phyloP scores from a whole-genome alignment of 2,888 invertebrate species.

The Andrena praecox region DNA sequence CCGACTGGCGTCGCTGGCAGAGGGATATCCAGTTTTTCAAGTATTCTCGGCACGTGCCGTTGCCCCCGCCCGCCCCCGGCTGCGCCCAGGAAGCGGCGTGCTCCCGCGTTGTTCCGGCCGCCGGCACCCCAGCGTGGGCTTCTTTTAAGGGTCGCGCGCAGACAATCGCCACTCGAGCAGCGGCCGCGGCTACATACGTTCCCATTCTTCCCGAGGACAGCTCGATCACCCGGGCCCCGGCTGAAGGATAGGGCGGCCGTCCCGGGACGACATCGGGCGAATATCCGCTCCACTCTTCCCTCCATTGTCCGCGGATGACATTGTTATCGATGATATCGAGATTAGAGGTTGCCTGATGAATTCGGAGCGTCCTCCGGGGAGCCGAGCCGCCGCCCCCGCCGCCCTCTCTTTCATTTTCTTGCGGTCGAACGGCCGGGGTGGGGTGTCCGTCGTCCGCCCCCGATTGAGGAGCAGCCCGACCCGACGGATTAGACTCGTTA shows the following conservation, averaged over 20 bases:
- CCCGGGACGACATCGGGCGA: neutral
- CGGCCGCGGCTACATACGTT: neutral
- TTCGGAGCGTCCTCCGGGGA: conserved; percentile 63
- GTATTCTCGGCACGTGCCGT: conserved; percentile 80
- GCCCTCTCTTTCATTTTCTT: conserved; percentile 48
- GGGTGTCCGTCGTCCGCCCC: conserved; percentile 24
- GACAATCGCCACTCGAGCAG: conserved; percentile 62
- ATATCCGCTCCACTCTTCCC: conserved; percentile 46
- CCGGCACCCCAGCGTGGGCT: conserved; percentile 7
- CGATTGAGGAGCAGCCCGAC: conserved; percentile 22
- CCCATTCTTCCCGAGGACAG: neutral
- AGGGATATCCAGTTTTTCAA: conserved; percentile 75
- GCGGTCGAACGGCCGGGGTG: neutral
- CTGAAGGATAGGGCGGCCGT: conserved; percentile 8
- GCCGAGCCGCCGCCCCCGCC: neutral
- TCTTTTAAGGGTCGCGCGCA: conserved; percentile 46
- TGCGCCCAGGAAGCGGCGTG: conserved; percentile 26
- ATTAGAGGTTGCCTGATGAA: conserved; percentile 77
- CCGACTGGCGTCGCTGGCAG: conserved; percentile 30
- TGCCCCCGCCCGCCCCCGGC: conserved; percentile 60
- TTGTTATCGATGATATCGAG: conserved; percentile 79
- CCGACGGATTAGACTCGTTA: conserved; percentile 70
- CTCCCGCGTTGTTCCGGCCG: conserved; percentile 11
- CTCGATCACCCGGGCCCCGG: neutral
- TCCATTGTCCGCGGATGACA: conserved; percentile 75